Conservation (phyloP, 2,888 invertebrate genomes). For the Vesta saturnalis region DNA sequence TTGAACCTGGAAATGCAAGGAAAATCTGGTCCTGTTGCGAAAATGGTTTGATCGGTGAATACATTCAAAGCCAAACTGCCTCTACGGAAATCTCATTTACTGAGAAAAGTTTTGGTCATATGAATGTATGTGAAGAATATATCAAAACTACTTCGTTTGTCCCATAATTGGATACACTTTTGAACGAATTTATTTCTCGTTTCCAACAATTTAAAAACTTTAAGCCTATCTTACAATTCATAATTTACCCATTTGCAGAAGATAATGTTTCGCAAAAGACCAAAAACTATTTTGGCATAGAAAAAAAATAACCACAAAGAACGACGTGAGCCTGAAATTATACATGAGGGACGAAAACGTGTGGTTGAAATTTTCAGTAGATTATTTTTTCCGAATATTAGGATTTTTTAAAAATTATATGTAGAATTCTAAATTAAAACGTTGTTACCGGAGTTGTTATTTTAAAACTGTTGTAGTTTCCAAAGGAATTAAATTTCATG, state of each 20-base stretch:
- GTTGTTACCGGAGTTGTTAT: too few relatives aligned
- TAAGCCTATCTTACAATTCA: background rate
- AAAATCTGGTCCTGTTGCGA: conserved; percentile 21
- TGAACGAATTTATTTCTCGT: conserved; percentile 1
- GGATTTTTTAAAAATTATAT: too few relatives aligned
- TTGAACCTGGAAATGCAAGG: conserved; percentile 20
- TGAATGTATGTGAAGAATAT: conserved; percentile 2
- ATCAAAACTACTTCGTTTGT: background rate
- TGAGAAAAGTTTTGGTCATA: background rate
- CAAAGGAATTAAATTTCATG: too few relatives aligned
- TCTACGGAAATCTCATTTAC: conserved; percentile 10
- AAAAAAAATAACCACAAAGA: background rate
- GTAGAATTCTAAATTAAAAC: too few relatives aligned
- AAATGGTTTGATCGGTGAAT: conserved; percentile 13
- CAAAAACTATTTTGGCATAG: too few relatives aligned
- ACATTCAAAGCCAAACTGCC: conserved; percentile 10
- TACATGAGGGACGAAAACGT: background rate
- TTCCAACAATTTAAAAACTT: background rate
- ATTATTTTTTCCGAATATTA: too few relatives aligned
- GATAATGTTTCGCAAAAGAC: too few relatives aligned
- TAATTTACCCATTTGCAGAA: background rate
- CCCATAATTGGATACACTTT: background rate
- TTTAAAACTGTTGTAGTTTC: too few relatives aligned
- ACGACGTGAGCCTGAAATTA: background rate
- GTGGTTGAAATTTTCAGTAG: too few relatives aligned